Evolutionary conservation across 2,797 vertebrate species (phyloP).

Genomic region (Aldrovandia affinis): DNA sequence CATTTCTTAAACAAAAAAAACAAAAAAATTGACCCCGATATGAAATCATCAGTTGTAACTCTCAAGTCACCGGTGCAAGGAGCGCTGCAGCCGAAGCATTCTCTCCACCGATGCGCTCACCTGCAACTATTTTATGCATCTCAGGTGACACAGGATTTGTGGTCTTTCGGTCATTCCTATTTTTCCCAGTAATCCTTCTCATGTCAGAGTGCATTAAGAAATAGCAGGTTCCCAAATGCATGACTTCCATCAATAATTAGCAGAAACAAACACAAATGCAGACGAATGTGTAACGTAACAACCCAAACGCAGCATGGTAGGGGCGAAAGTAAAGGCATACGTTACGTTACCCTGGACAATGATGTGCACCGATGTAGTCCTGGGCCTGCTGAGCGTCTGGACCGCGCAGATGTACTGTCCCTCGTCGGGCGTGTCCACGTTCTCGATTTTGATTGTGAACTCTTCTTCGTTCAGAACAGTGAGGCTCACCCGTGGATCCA

Average conservation of each 20-base stretch:
- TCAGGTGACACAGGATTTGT: neutral
- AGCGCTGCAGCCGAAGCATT: neutral
- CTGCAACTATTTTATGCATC: neutral
- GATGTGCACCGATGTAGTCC: constrained; percentile 76
- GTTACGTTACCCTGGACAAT: constrained; percentile 79
- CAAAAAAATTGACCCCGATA: too few species aligned
- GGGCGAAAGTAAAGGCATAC: neutral
- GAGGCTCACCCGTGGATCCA: constrained; percentile 78
- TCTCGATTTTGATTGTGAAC: constrained; percentile 80
- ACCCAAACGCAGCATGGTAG: neutral
- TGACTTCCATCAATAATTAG: neutral
- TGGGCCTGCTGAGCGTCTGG: constrained; percentile 75
- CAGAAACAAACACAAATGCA: constrained; percentile 5
- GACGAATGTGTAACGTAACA: neutral
- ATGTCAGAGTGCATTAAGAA: neutral
- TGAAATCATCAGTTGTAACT: neutral
- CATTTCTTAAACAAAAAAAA: too few species aligned
- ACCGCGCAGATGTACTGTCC: constrained; percentile 78
- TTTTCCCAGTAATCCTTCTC: neutral
- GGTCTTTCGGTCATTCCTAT: neutral
- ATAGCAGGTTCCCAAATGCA: neutral
- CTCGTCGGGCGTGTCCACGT: constrained; percentile 77
- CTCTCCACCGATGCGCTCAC: neutral
- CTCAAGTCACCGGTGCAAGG: neutral
- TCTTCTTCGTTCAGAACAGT: constrained; percentile 75